Base-by-base conservation (phyloP, 2,888 invertebrate species). In the Trilocha varians region DNA sequence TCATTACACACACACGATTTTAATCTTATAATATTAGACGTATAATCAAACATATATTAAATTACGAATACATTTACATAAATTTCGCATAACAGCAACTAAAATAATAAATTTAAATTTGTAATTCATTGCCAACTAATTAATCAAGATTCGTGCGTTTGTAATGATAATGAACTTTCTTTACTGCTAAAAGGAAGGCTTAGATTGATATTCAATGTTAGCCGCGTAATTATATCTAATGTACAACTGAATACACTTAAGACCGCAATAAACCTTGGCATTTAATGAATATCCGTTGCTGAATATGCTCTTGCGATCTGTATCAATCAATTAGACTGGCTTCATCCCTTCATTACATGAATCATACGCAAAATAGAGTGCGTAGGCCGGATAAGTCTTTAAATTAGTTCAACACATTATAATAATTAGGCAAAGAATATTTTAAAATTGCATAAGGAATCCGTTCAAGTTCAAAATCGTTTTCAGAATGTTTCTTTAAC, bases 251-350 rank as follows among this genome's bases (percentile, higher is more conserved):
- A 45, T 49, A 50, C 44, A 50, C 44, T 48, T 53, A 47, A 45
- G 39, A 53, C 49, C 45, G 57, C 50, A 59, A 65, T 59, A 68
- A 70, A 65, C 75, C 75, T 75, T 75, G 74, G 59, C 73, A 74
- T 75, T 74, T 75, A 45, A 46, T 44, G 13, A 47, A 55, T 58
- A 67, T 65, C 64, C 64, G 62, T 68, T 67, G 62, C 59, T 43
- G 58, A 66, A 56, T 57, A 53, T 56, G 55, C 44, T 53, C 50
- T 53, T 57, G 44, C 56, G 57, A 65, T 62, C 55, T 63, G 59
- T 65, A 66, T 62, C 66, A 65, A 62, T 63, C 58, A 61, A 62
- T 59, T 60, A 56, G 44, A 48, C 36, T 44, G 38, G 38, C 25
- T 25, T 5, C 1, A 25, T 9, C 25, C 3, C 25, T 25, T 25